Percentiles rank a stretch among this genome's conserved stretches.
Conservation (phyloP, 2,888 invertebrate species). For the Dromius quadrimaculatus region DNA sequence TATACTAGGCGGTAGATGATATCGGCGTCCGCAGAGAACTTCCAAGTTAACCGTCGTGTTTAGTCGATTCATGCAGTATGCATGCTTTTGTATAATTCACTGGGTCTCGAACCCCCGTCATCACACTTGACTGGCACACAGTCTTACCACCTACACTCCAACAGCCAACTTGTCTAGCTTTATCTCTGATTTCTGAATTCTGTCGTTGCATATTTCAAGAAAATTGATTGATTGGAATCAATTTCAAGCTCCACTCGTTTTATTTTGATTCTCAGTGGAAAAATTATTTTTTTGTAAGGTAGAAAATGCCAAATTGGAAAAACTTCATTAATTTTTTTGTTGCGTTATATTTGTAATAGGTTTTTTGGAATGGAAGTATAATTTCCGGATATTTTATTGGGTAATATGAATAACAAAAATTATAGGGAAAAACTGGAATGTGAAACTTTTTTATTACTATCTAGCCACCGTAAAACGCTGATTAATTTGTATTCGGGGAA, state of each 20-base stretch:
- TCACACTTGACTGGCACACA: constrained; percentile 67
- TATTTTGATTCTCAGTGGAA: constrained; percentile 20
- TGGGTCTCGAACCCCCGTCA: constrained; percentile 63
- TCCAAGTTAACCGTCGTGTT: constrained; percentile 57
- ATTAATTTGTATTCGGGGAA: constrained; percentile 16
- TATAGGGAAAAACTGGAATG: constrained; percentile 11
- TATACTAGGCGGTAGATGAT: constrained; percentile 4
- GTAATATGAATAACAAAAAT: constrained; percentile 5
- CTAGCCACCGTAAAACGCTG: neutral
- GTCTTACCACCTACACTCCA: constrained; percentile 61
- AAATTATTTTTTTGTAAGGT: constrained; percentile 29
- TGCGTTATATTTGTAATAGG: constrained; percentile 31
- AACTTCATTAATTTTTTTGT: constrained; percentile 29
- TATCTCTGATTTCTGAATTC: neutral
- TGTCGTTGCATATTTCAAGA: constrained; percentile 16
- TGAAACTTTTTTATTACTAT: constrained; percentile 12
- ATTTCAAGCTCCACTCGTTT: constrained; percentile 23
- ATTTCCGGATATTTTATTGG: constrained; percentile 23
- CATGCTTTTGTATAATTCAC: constrained; percentile 65
- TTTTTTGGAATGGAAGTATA: constrained; percentile 26
- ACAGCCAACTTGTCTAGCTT: constrained; percentile 55
- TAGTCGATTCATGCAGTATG: constrained; percentile 66
- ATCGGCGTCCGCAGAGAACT: neutral
- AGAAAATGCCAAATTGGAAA: constrained; percentile 20
- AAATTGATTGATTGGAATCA: constrained; percentile 29